Percentiles rank a stretch among this genome's conserved stretches.
These are phyloP conservation scores for Argynnis bischoffii DNA, from an alignment of 2,888 invertebrate genomes.

Conservation along the genomic window DNA sequence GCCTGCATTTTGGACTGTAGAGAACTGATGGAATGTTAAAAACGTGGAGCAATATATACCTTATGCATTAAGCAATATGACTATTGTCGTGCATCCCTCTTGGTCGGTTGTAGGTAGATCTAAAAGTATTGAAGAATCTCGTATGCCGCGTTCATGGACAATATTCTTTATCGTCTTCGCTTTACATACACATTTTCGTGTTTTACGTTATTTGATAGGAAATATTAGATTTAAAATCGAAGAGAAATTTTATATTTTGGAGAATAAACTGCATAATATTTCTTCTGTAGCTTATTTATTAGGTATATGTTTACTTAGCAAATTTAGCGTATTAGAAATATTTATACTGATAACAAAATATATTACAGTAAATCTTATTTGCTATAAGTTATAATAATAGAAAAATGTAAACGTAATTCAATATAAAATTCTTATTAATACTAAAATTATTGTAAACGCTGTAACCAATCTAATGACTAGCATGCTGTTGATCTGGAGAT, in stretches of 20 bases:
- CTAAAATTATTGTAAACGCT: too few species aligned
- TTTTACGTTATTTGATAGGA: slow-evolving; percentile 37
- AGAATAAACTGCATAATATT: slow-evolving; percentile 14
- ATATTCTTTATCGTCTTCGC: slow-evolving; percentile 59
- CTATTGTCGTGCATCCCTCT: slow-evolving; percentile 12
- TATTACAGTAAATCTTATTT: too few species aligned
- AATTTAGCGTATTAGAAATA: slow-evolving; percentile 27
- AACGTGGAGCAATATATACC: slow-evolving; percentile 22
- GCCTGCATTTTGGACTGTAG: slow-evolving; percentile 65
- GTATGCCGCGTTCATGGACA: slow-evolving; percentile 62
- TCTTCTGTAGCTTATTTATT: slow-evolving; percentile 9
- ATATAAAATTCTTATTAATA: too few species aligned
- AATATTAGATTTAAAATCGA: slow-evolving; percentile 36
- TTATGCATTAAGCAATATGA: slow-evolving; percentile 23
- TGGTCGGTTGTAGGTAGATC: slow-evolving; percentile 47
- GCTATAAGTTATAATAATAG: too few species aligned
- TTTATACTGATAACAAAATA: too few species aligned
- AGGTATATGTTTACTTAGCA: neutral
- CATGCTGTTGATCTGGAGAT: too few species aligned
- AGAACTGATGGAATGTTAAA: slow-evolving; percentile 45
- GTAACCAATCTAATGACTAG: too few species aligned
- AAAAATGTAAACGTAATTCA: too few species aligned
- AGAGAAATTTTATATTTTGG: slow-evolving; percentile 23
- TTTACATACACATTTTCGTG: slow-evolving; percentile 52
- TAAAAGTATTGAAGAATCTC: slow-evolving; percentile 65